Percentiles rank a stretch among this genome's conserved stretches.
Conservation (phyloP, 2,113 vertebrate species). For the Micronycteris hirsuta region DNA sequence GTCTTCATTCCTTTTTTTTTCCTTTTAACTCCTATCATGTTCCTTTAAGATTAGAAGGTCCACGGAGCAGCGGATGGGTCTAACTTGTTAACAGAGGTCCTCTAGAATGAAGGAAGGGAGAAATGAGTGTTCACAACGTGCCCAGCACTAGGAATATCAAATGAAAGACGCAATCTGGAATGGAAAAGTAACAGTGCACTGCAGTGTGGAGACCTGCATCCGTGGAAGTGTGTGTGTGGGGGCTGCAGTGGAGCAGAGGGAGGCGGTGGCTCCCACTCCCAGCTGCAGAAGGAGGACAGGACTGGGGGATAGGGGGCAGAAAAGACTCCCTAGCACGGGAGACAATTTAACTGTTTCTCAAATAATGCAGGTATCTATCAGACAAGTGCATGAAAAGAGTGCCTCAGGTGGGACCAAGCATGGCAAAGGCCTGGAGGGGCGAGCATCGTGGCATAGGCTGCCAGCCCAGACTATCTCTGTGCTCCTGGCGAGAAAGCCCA, state of each 20-base stretch:
- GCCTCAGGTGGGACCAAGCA: neutral
- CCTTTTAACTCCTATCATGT: neutral
- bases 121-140: neutral
- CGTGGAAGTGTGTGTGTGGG: accelerated
- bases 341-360: neutral
- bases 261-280: neutral
- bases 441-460: neutral
- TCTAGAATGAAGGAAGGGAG: neutral
- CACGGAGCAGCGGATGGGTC: neutral
- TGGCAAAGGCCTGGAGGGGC: neutral
- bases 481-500: neutral
- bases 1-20: neutral
- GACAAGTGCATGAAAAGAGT: neutral
- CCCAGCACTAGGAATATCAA: neutral
- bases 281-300: neutral
- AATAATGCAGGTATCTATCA: neutral
- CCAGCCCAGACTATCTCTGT: neutral
- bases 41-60: neutral
- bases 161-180: neutral
- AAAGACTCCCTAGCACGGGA: neutral
- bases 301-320: too few relatives aligned
- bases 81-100: neutral
- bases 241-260: neutral
- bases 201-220: neutral
- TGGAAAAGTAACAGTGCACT: neutral